Evolutionary conservation across 2,888 invertebrate species (phyloP).

Genomic region (Griposia aprilina): DNA sequence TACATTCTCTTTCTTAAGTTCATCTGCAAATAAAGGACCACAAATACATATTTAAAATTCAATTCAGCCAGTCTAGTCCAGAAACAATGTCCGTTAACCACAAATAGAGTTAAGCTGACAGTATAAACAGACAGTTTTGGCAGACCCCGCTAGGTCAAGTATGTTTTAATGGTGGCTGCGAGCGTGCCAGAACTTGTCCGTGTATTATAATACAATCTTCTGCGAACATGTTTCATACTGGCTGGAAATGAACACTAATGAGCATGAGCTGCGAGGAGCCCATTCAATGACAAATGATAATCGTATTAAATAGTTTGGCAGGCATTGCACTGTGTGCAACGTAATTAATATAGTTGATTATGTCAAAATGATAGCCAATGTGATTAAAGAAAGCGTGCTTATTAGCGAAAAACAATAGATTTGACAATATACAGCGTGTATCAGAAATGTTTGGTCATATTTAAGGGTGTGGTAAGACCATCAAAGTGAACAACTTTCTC

Average conservation of each 20-base stretch:
- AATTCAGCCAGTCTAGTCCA: background rate
- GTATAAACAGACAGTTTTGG: conserved; percentile 45
- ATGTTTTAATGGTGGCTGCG: conserved; percentile 38
- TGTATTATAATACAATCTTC: conserved; percentile 47
- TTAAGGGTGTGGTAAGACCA: no score
- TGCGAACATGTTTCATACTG: conserved; percentile 19
- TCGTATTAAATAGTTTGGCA: background rate
- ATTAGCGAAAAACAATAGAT: no score
- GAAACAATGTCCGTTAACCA: conserved; percentile 4
- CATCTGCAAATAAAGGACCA: background rate
- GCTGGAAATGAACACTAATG: conserved; percentile 12
- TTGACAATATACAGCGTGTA: no score
- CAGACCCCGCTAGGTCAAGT: conserved; percentile 47
- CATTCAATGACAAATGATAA: conserved; percentile 1
- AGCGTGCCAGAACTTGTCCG: conserved; percentile 51
- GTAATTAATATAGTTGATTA: background rate
- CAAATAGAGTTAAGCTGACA: conserved; percentile 30
- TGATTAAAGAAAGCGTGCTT: no score
- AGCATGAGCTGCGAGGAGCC: conserved; percentile 1
- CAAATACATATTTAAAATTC: conserved; percentile 1
- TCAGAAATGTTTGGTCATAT: no score
- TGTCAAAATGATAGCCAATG: background rate
- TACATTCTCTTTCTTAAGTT: background rate
- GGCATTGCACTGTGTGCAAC: background rate
- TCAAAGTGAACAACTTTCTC: no score